Base-by-base conservation (phyloP, 2,888 invertebrate species). In the Esperia sulphurella region DNA sequence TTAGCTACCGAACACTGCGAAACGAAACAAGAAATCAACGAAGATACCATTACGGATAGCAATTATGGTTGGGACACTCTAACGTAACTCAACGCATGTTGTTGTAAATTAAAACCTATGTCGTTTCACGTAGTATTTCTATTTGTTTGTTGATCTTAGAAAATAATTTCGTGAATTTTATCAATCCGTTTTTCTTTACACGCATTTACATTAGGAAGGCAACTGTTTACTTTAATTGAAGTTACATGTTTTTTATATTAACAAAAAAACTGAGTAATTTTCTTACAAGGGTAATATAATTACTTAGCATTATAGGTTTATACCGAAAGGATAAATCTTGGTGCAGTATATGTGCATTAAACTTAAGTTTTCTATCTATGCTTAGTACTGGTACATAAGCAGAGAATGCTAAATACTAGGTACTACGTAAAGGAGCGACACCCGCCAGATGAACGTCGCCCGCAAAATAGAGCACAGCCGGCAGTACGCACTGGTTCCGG, bases 1-100 rank as follows among this genome's bases (percentile, higher is more conserved):
- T 86, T 86, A 86, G 83, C 76, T 75, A 70, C 81, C 71, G 83
- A 81, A 85, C 77, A 79, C 77, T 75, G 75, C 75, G 74, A 73
- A 71, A 75, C 73, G 71, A 80, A 75, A 83, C 73, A 79, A 83
- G 83, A 84, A 84, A 83, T 83, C 81, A 81, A 21, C 21, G 74
- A 74, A 80, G 81, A 83, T 79, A 79, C 80, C 75, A 77, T 73
- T 66, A 65, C 70, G 71, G 77, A 79, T 81, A 77, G 71, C 71
- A 57, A 29, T 40, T 33, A 8, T 12, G 33, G 21, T n/a, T 12
- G 28, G 13, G 33, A 43, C 33, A 35, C 14, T 14, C 31, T 31
- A 13, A 21, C 41, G n/a, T 29, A 28, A 1, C 12, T 38, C 13
- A 13, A 13, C 10, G 8, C 35, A n/a, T n/a, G 6, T 9, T 35